Conservation (phyloP, 2,888 invertebrate species). For the Mystacides longicornis region DNA sequence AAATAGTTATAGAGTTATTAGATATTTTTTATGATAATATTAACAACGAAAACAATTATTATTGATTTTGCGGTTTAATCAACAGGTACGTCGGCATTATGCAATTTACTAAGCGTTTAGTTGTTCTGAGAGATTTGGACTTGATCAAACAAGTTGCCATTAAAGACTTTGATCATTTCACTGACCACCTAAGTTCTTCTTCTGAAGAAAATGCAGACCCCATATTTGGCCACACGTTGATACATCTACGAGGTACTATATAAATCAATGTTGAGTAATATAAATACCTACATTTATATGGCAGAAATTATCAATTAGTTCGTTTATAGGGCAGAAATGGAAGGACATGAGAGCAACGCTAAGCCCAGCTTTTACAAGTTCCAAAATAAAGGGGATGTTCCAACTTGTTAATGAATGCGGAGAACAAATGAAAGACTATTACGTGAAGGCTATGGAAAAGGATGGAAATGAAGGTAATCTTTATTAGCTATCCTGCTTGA, state of each 20-base stretch:
- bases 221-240: constrained; percentile 44
- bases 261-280: background rate
- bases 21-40: no score
- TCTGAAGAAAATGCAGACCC: constrained; percentile 38
- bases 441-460: background rate
- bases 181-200: constrained; percentile 38
- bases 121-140: constrained; percentile 47
- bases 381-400: background rate
- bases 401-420: background rate
- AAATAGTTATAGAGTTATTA: no score
- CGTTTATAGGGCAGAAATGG: background rate
- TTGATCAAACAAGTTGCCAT: constrained; percentile 46
- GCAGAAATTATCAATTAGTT: background rate
- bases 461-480: background rate
- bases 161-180: constrained; percentile 52
- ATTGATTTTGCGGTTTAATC: background rate
- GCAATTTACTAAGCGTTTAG: constrained; percentile 37
- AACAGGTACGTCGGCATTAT: constrained; percentile 44
- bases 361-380: background rate
- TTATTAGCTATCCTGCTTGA: no score
- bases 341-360: background rate
- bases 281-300: background rate
- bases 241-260: constrained; percentile 38
- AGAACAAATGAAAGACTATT: background rate
- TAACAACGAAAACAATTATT: no score